Evolutionary conservation across 2,888 invertebrate genomes (phyloP).

Genomic region (Aricia artaxerxes): DNA sequence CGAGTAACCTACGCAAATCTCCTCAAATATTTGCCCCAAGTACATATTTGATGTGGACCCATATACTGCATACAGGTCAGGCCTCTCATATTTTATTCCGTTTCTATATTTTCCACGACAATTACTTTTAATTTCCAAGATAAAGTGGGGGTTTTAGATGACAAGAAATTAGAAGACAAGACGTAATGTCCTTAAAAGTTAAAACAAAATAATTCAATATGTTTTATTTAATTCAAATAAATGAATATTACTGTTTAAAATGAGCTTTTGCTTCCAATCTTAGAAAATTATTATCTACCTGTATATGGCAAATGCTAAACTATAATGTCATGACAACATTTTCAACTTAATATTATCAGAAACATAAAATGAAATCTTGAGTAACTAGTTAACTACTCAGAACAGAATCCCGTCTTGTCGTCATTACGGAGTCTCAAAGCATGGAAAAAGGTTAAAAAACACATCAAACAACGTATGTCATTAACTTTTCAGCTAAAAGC

Average conservation of each 20-base stretch:
- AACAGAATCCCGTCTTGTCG: neutral
- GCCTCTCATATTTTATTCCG: neutral
- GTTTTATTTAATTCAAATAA: too few species aligned
- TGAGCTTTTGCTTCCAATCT: too few species aligned
- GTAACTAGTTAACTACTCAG: neutral
- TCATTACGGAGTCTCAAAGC: constrained; percentile 49
- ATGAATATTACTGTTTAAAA: too few species aligned
- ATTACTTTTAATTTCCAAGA: neutral
- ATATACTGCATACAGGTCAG: neutral
- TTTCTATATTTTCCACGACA: neutral
- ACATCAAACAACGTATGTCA: constrained; percentile 45
- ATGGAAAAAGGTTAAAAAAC: constrained; percentile 64
- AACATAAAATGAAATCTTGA: neutral
- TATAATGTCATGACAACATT: neutral
- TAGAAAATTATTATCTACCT: neutral
- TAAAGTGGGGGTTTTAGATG: neutral
- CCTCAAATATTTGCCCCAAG: constrained; percentile 53
- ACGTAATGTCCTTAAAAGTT: too few species aligned
- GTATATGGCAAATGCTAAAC: too few species aligned
- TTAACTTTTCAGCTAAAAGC: constrained; percentile 65
- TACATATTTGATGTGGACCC: constrained; percentile 57
- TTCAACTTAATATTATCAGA: neutral
- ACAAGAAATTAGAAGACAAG: neutral
- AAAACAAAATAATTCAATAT: too few species aligned
- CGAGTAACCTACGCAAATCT: constrained; percentile 50